Evolutionary conservation across 2,113 vertebrate species (phyloP).

Genomic region (Clinocottus analis): DNA sequence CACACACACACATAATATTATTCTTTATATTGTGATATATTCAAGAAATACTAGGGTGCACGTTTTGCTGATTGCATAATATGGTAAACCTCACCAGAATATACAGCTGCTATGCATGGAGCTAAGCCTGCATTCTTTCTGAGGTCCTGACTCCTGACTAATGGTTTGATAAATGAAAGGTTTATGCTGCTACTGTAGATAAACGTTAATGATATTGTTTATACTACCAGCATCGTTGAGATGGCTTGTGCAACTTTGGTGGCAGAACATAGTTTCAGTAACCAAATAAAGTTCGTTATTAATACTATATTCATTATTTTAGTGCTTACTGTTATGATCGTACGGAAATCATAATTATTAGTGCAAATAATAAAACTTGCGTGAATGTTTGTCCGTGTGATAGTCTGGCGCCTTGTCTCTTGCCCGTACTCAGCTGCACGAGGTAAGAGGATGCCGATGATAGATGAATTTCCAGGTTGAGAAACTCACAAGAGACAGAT

Average conservation of each 20-base stretch:
- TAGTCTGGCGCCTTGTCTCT: neutral
- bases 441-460: neutral
- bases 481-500: neutral
- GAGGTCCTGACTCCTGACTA: neutral
- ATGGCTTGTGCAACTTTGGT: neutral
- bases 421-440: neutral
- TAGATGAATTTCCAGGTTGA: neutral
- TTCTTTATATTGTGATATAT: too few species aligned
- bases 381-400: neutral
- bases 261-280: neutral
- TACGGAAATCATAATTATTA: neutral
- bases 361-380: neutral
- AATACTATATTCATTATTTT: neutral
- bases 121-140: neutral
- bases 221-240: neutral
- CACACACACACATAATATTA: too few species aligned
- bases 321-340: neutral
- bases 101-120: neutral
- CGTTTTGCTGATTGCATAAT: too few species aligned
- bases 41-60: too few species aligned
- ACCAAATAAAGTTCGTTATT: neutral
- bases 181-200: neutral
- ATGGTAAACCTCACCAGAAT: neutral
- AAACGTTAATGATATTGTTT: neutral
- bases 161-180: slow-evolving; percentile 12